Evolutionary conservation across 2,888 invertebrate species (phyloP).

Genomic region (Melanostoma mellinum): DNA sequence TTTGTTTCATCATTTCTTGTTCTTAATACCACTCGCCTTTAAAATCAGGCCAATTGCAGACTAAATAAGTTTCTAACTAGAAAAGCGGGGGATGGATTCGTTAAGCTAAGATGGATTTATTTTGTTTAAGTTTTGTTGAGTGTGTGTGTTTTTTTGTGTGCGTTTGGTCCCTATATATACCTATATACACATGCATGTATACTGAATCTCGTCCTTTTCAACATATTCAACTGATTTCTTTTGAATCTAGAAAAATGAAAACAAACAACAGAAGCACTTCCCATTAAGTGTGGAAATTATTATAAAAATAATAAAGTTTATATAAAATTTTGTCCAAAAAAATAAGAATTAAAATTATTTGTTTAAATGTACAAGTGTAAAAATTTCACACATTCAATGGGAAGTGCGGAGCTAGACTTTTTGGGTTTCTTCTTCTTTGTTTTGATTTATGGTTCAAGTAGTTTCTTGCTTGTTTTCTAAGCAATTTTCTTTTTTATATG

Average conservation of each 20-base stretch:
- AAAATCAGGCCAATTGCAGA: slow-evolving; percentile 75
- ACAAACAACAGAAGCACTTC: slow-evolving; percentile 59
- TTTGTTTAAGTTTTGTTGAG: slow-evolving; percentile 9
- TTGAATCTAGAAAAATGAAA: slow-evolving; percentile 46
- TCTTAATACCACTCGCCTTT: slow-evolving; percentile 76
- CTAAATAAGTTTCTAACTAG: slow-evolving; percentile 58
- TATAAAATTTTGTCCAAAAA: slow-evolving; percentile 37
- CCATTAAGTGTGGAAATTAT: slow-evolving; percentile 71
- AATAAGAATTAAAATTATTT: slow-evolving; percentile 11
- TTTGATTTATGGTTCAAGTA: not conserved
- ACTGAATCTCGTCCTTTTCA: slow-evolving; percentile 36
- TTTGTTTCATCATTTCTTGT: slow-evolving; percentile 41
- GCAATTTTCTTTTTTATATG: not conserved
- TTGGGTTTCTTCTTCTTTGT: slow-evolving; percentile 10
- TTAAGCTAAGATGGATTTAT: slow-evolving; percentile 20
- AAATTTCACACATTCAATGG: slow-evolving; percentile 70
- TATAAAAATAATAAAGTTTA: not conserved
- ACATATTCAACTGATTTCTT: slow-evolving; percentile 48
- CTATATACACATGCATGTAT: slow-evolving; percentile 11
- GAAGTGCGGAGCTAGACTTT: slow-evolving; percentile 66
- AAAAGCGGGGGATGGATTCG: slow-evolving; percentile 42
- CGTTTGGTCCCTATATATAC: not conserved
- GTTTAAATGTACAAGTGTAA: slow-evolving; percentile 58
- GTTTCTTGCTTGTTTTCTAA: not conserved
- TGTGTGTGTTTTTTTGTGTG: not conserved